These are phyloP conservation scores for Nanger granti DNA, from an alignment of 2,113 vertebrate species.

Conservation along the genomic window DNA sequence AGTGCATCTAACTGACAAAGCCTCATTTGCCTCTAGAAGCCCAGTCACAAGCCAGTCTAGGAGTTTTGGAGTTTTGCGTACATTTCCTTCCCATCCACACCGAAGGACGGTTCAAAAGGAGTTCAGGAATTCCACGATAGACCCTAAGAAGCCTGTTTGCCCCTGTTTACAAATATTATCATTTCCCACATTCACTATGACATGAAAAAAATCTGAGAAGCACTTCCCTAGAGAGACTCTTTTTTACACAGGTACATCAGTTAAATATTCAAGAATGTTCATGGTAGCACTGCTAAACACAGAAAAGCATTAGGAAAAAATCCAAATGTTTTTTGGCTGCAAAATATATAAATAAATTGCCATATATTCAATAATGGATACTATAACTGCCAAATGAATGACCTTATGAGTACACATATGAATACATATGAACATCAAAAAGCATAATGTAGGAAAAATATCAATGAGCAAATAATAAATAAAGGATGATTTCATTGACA, in stretches of 20 bases:
- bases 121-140: background rate
- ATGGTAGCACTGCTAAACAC: background rate
- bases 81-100: background rate
- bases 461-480: background rate
- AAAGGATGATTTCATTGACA: background rate
- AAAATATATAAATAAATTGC: background rate
- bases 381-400: background rate
- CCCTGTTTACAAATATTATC: slow-evolving; percentile 16
- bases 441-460: background rate
- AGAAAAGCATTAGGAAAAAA: background rate
- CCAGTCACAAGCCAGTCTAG: background rate
- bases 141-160: background rate
- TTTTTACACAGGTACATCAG: background rate
- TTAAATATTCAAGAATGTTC: background rate
- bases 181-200: background rate
- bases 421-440: slow-evolving; percentile 15
- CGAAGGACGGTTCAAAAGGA: background rate
- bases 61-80: background rate
- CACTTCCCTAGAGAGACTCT: background rate
- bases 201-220: background rate
- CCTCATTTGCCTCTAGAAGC: background rate
- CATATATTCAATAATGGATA: background rate
- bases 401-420: background rate
- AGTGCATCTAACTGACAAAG: background rate
- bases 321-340: background rate